Percentiles rank a stretch among this genome's conserved stretches.
These are phyloP conservation scores for Poeciliopsis paucimaculata DNA, from an alignment of 2,797 vertebrate species.

Conservation along the genomic window DNA sequence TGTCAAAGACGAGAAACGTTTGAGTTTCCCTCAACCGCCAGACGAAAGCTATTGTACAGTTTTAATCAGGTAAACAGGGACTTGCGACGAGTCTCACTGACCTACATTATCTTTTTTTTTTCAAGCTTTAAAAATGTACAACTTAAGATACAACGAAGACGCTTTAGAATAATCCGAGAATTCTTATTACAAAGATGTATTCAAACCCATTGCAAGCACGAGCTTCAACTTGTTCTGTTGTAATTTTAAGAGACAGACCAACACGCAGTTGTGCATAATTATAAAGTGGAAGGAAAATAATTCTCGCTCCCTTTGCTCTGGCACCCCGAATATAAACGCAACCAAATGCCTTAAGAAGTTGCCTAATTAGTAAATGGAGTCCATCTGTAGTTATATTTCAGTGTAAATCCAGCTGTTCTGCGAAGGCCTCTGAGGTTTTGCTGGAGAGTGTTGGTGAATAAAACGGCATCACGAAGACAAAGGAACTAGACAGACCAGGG, in stretches of 20 bases:
- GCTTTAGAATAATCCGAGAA: conserved; percentile 31
- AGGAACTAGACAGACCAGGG: background rate
- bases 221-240: background rate
- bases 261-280: background rate
- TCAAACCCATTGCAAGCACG: background rate
- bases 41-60: conserved; percentile 49
- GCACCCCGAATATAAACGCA: background rate
- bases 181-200: conserved; percentile 15
- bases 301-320: background rate
- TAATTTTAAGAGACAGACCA: background rate
- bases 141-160: conserved; percentile 43
- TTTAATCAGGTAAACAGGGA: conserved; percentile 50
- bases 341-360: background rate
- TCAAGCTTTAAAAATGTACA: conserved; percentile 27
- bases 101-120: conserved; percentile 63
- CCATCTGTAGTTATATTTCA: background rate
- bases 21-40: conserved; percentile 51
- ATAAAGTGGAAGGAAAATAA: background rate
- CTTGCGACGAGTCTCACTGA: conserved; percentile 48
- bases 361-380: background rate
- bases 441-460: background rate
- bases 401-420: background rate
- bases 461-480: background rate
- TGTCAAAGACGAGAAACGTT: conserved; percentile 61
- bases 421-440: background rate